Evolutionary conservation across 2,888 invertebrate genomes (phyloP).

Genomic region (Melinaea menophilus): DNA sequence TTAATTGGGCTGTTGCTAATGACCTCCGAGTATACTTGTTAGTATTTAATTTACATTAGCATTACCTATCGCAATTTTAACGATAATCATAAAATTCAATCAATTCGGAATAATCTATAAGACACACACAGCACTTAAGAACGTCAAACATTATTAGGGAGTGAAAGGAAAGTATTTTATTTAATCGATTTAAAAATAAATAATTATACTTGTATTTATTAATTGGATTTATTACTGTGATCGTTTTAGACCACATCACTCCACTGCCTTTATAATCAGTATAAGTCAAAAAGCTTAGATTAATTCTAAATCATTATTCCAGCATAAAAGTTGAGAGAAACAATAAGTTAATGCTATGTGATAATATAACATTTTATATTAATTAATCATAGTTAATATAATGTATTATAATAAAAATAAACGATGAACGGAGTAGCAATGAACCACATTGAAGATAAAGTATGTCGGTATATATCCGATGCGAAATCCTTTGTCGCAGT

Average conservation of each 20-base stretch:
- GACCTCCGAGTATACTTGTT: neutral
- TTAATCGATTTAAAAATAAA: neutral
- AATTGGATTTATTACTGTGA: no score
- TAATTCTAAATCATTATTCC: no score
- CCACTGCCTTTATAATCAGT: no score
- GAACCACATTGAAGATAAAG: conserved; percentile 25
- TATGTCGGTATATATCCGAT: conserved; percentile 47
- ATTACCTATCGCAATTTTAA: conserved; percentile 52
- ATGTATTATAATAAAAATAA: neutral
- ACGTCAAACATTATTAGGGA: conserved; percentile 31
- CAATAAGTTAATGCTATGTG: no score
- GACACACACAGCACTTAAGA: conserved; percentile 46
- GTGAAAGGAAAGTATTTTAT: no score
- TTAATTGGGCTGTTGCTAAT: neutral
- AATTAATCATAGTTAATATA: neutral
- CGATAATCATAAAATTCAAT: conserved; percentile 71
- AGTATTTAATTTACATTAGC: conserved; percentile 52
- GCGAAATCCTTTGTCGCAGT: conserved; percentile 68
- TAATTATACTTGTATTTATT: no score
- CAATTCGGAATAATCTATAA: conserved; percentile 56
- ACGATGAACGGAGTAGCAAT: neutral
- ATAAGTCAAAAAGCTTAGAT: no score
- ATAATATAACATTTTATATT: no score
- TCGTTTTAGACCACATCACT: no score
- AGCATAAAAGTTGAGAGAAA: no score